Base-by-base conservation (phyloP, 2,113 vertebrate genomes). In the Ellobius talpinus region DNA sequence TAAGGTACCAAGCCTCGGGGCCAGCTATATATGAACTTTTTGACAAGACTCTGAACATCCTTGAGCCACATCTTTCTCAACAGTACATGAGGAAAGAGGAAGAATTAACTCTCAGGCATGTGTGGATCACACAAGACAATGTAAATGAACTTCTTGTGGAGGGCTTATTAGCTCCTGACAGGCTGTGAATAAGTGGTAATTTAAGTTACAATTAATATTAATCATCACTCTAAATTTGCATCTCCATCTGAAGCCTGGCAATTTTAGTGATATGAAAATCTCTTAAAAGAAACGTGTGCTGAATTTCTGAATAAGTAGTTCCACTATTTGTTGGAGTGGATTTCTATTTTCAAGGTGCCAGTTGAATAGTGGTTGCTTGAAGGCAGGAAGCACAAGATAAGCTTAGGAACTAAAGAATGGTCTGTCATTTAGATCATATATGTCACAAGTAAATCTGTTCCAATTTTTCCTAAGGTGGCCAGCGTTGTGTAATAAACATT, bases 401-500 rank as follows among this genome's bases (percentile, higher is more conserved):
- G 24, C 50, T 39, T 91, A 94, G 50, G 77, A 72, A 31, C 77
- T 85, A 84, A 45, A 77, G 93, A 91, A 55, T 63, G 45, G 33
- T 63, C 76, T 26, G 45, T 7, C 76, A 77, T 61, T 89, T 76
- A 72, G 58, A 89, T 76, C 58, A 93, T 52, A 45, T 23, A 73
- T 55, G 45, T 86, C 72, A 77, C n/a, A n/a, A 33, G n/a, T 31
- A 66, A 45, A 76, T 93, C 74, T 74, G 65, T 92, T 92, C 66
- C 8, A n/a, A 85, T 10, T 77, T 65, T 88, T 95, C 73, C 77
- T 88, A 36, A 86, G 68, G 52, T 42, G 50, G 52, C 70, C 76
- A 77, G 19, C 86, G 58, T 90, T 93, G 90, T 82, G 89, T 88
- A 33, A 76, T 72, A 95, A 72, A 90, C 95, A 95, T 94, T 65